These are phyloP conservation scores for Chelonus insularis DNA, from an alignment of 1,140 invertebrate species.

Conservation along the genomic window DNA sequence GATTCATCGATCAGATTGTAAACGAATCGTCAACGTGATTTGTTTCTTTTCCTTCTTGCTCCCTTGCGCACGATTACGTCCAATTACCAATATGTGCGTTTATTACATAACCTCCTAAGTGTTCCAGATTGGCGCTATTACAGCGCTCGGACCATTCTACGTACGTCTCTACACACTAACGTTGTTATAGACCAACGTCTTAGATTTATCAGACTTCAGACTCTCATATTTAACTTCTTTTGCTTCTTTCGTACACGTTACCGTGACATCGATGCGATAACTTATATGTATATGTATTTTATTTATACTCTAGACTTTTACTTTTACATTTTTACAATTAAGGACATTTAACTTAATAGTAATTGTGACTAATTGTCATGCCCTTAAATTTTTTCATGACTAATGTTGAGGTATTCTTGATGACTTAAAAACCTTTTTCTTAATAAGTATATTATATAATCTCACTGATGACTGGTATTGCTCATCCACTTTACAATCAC, in stretches of 20 bases:
- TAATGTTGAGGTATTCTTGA: background rate
- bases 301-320: background rate
- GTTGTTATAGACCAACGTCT: background rate
- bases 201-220: constrained; percentile 7
- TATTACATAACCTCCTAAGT: constrained; percentile 24
- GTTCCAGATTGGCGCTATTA: constrained; percentile 19
- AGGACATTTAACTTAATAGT: background rate
- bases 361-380: background rate
- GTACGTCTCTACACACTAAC: background rate
- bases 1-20: constrained; percentile 25
- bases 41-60: background rate
- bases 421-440: background rate
- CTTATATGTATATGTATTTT: background rate
- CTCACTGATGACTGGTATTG: no score
- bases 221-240: no score
- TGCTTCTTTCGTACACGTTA: background rate
- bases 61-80: constrained; percentile 23
- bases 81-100: constrained; percentile 25
- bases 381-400: constrained; percentile 4
- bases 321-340: constrained; percentile 8
- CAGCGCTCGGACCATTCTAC: background rate
- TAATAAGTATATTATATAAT: background rate
- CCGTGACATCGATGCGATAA: background rate
- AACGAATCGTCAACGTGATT: constrained; percentile 1
- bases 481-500: no score